Percentiles rank a stretch among this genome's conserved stretches.
Evolutionary conservation across 2,888 invertebrate species (phyloP).

Genomic region (Drosophila longiperda): DNA sequence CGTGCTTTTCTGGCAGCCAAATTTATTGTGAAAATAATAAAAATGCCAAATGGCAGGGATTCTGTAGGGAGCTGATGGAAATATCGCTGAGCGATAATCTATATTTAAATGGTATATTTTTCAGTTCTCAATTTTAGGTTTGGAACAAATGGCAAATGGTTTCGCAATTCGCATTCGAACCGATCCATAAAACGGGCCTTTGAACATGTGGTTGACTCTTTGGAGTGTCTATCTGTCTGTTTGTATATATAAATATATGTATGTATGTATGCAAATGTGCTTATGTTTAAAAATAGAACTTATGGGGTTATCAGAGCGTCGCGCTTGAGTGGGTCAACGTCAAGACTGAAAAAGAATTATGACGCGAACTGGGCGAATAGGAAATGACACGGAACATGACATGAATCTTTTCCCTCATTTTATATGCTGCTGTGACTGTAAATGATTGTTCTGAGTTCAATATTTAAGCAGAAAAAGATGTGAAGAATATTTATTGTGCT

Average conservation of each 20-base stretch:
- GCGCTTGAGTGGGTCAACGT: constrained; percentile 74
- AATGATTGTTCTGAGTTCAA: constrained; percentile 35
- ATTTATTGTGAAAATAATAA: constrained; percentile 60
- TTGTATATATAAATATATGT: not conserved
- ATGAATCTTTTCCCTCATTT: constrained; percentile 32
- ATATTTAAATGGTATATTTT: constrained; percentile 52
- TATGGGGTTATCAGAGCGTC: constrained; percentile 77
- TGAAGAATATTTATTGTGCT: not conserved
- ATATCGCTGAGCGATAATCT: constrained; percentile 34
- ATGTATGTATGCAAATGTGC: constrained; percentile 36
- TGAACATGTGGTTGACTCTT: constrained; percentile 73
- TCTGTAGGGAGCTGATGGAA: constrained; percentile 19
- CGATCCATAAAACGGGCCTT: constrained; percentile 23
- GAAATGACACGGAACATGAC: constrained; percentile 47
- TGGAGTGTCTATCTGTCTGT: constrained; percentile 10
- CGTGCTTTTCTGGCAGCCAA: constrained; percentile 62
- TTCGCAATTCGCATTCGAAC: constrained; percentile 58
- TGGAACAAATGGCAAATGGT: constrained; percentile 51
- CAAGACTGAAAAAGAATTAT: constrained; percentile 51
- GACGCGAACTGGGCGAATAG: constrained; percentile 33
- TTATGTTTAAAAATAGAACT: constrained; percentile 59
- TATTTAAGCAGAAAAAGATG: not conserved
- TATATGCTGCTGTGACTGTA: constrained; percentile 16
- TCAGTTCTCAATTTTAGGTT: not conserved
- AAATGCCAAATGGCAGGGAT: constrained; percentile 28